A percentile compares a stretch with the other conserved stretches of the same genome.
Conservation (phyloP, 1,140 invertebrate genomes). For the Bombus haemorrhoidalis region DNA sequence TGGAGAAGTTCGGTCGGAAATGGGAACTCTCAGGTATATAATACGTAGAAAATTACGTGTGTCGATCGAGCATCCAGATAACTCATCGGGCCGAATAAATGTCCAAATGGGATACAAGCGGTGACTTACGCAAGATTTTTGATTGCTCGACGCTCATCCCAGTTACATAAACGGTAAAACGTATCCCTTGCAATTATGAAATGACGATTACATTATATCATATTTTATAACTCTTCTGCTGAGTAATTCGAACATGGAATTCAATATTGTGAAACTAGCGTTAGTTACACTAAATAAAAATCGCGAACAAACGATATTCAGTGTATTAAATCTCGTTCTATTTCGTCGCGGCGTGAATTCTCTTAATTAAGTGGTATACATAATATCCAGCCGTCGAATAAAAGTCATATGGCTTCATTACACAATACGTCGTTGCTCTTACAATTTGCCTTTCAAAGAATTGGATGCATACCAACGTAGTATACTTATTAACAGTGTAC, state of each 20-base stretch:
- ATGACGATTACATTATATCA: conserved; percentile 43
- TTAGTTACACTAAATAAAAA: conserved; percentile 3
- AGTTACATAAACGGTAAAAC: conserved; percentile 59
- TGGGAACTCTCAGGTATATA: conserved; percentile 16
- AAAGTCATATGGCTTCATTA: neutral
- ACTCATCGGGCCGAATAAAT: conserved; percentile 18
- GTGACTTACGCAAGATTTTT: conserved; percentile 62
- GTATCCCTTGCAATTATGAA: conserved; percentile 52
- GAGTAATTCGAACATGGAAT: conserved; percentile 6
- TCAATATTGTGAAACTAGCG: conserved; percentile 11
- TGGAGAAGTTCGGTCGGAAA: neutral
- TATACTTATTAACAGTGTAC: neutral
- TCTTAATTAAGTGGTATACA: neutral
- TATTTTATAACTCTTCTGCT: conserved; percentile 33
- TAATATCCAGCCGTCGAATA: neutral
- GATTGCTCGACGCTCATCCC: conserved; percentile 51
- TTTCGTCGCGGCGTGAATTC: neutral
- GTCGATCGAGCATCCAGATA: conserved; percentile 43
- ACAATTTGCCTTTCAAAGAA: neutral
- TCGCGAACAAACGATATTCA: neutral
- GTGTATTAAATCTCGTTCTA: neutral
- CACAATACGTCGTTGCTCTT: neutral
- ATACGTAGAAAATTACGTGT: conserved; percentile 1
- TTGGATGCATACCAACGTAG: too few relatives aligned
- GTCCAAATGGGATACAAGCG: conserved; percentile 17